phyloP scores from a whole-genome alignment of 2,113 vertebrate species.

The human (Homo sapiens) region DNA sequence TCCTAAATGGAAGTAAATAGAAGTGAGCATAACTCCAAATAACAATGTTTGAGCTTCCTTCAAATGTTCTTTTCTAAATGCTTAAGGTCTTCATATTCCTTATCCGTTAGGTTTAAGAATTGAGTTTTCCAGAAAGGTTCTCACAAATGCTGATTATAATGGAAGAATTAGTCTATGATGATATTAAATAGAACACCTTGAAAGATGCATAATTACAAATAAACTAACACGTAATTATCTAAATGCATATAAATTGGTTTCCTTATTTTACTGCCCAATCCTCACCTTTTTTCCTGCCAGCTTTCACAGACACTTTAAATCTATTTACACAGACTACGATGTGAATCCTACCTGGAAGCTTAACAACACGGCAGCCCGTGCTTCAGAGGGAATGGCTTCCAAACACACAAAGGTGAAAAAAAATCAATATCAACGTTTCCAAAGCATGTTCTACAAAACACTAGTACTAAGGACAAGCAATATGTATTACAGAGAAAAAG shows the following conservation, averaged over 20 bases:
- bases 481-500: not conserved
- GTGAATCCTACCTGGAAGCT: not conserved
- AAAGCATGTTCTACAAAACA: conserved; percentile 18
- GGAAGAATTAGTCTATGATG: not conserved
- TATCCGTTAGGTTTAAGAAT: not conserved
- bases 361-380: not conserved
- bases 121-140: not conserved
- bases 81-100: not conserved
- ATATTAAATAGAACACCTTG: not conserved
- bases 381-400: conserved; percentile 30
- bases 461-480: not conserved
- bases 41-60: not conserved
- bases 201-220: conserved; percentile 23
- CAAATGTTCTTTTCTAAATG: not conserved
- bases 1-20: not conserved
- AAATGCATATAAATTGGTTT: not conserved
- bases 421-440: not conserved
- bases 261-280: not conserved
- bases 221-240: not conserved
- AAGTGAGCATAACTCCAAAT: not conserved
- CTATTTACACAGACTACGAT: not conserved
- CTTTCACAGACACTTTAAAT: not conserved
- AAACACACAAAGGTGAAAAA: not conserved
- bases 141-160: not conserved
- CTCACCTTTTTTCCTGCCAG: not conserved